Percentiles rank a stretch among this genome's conserved stretches.
Conservation (phyloP, 2,888 invertebrate species). For the Aethes cnicana region DNA sequence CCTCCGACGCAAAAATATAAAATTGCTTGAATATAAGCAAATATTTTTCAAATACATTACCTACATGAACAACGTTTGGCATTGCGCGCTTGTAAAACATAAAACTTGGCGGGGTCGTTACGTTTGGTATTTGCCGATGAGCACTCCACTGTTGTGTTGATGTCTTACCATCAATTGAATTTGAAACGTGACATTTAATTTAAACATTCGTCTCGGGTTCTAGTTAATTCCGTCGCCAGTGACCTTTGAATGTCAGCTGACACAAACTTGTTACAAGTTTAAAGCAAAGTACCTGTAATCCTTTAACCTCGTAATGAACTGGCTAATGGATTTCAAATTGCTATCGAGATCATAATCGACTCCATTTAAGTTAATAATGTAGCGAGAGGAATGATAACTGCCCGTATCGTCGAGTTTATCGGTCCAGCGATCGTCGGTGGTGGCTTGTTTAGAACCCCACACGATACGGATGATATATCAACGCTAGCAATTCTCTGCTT, state of each 20-base stretch:
- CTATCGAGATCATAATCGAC: slow-evolving; percentile 25
- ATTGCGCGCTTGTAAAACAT: slow-evolving; percentile 7
- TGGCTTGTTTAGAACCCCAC: no score
- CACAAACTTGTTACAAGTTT: slow-evolving; percentile 18
- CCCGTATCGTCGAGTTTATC: slow-evolving; percentile 2
- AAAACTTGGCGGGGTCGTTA: slow-evolving; percentile 9
- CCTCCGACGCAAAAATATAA: slow-evolving; percentile 5
- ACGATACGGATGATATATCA: no score
- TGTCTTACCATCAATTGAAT: slow-evolving; percentile 29
- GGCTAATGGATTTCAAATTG: slow-evolving; percentile 23
- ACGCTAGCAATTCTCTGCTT: no score
- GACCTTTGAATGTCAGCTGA: slow-evolving; percentile 58
- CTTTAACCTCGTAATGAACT: slow-evolving; percentile 19
- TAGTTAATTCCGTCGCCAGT: slow-evolving; percentile 44
- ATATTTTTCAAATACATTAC: slow-evolving; percentile 11
- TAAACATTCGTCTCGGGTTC: slow-evolving; percentile 39
- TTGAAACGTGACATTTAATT: slow-evolving; percentile 43
- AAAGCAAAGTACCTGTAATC: slow-evolving; percentile 7
- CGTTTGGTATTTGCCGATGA: slow-evolving; percentile 10
- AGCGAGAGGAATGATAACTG: slow-evolving; percentile 14
- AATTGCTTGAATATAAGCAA: slow-evolving; percentile 14
- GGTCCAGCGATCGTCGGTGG: neutral
- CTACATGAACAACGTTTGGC: slow-evolving; percentile 2
- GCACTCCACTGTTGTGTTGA: slow-evolving; percentile 21
- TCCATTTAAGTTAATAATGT: slow-evolving; percentile 26